These are phyloP conservation scores for Meiosimyza platycephala DNA, from an alignment of 2,888 invertebrate genomes.

Conservation along the genomic window DNA sequence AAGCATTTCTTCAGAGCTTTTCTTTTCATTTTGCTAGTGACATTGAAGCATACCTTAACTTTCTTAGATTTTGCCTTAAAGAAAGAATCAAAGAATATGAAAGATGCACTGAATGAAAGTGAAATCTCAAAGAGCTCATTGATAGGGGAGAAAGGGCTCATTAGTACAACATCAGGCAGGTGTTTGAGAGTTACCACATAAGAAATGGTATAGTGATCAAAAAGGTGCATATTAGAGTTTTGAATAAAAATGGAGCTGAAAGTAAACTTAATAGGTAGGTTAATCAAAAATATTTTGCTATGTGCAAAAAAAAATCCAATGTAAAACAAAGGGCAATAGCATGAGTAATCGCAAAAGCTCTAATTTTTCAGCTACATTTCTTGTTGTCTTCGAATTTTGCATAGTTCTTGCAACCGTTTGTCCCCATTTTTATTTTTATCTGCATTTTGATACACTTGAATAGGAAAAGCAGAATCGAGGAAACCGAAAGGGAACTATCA, in stretches of 20 bases:
- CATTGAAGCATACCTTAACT: slow-evolving; percentile 7
- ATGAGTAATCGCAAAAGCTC: background rate
- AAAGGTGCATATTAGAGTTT: no score
- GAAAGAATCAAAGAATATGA: slow-evolving; percentile 16
- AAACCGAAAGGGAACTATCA: background rate
- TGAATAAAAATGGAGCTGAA: no score
- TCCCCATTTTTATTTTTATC: slow-evolving; percentile 5
- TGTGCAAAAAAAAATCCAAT: no score
- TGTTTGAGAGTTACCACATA: no score
- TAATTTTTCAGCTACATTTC: background rate
- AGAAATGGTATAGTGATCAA: no score
- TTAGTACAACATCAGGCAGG: no score
- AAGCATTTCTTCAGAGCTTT: background rate
- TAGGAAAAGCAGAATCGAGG: background rate
- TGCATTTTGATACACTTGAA: slow-evolving; percentile 9
- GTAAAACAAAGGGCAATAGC: no score
- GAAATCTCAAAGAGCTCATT: background rate
- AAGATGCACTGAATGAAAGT: background rate
- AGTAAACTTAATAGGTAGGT: no score
- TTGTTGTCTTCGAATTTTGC: slow-evolving; percentile 28
- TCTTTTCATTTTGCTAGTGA: slow-evolving; percentile 19
- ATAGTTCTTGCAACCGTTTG: background rate
- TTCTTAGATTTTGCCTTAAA: background rate
- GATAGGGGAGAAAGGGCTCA: no score
- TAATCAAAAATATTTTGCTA: no score